Evolutionary conservation across 2,113 vertebrate species (phyloP).

Genomic region (Zapus hudsonius): DNA sequence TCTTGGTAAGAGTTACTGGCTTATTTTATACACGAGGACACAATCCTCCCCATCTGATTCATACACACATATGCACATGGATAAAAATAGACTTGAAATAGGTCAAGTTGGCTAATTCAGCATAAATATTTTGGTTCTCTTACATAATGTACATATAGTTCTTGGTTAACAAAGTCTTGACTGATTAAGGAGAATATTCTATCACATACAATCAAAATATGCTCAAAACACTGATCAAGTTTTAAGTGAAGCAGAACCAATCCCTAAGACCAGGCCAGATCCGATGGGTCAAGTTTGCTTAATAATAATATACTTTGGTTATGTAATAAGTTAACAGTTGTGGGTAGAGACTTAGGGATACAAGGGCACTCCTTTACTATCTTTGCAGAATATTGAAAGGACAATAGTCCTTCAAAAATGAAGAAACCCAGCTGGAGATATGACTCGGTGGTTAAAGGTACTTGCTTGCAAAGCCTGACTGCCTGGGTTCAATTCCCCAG

Average conservation of each 20-base stretch:
- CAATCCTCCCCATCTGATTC: not conserved
- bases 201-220: not conserved
- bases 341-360: not conserved
- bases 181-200: not conserved
- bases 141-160: not conserved
- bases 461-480: too few species aligned
- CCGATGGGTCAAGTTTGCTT: not conserved
- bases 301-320: not conserved
- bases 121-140: not conserved
- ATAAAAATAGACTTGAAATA: not conserved
- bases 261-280: not conserved
- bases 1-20: not conserved
- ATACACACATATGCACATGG: too few species aligned
- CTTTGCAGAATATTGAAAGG: not conserved
- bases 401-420: constrained; percentile 11
- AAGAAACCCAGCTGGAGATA: not conserved
- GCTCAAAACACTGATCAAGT: not conserved
- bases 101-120: not conserved
- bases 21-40: not conserved
- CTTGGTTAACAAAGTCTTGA: not conserved
- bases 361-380: not conserved
- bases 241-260: not conserved
- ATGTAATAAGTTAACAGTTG: not conserved
- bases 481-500: too few species aligned
- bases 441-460: too few species aligned